These are phyloP conservation scores for Hydractinia echinata DNA, from an alignment of 30 jellyfish, hydroid and myxozoan species.

Conservation along the genomic window DNA sequence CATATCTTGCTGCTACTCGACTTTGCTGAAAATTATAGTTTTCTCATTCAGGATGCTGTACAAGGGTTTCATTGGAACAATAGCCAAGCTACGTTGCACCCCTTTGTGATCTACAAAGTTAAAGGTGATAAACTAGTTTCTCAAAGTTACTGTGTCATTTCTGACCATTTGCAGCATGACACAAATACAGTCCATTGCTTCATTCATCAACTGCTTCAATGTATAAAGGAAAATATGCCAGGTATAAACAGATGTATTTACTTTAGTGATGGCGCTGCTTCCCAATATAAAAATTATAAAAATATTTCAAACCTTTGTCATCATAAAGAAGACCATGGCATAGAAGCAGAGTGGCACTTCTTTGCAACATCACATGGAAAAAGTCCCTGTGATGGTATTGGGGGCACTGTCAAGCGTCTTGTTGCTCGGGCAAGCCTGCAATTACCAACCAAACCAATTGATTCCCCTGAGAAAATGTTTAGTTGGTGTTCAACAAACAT, in stretches of 20 bases:
- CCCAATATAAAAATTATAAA: slow-evolving; percentile 49
- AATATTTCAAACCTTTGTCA: slow-evolving; percentile 45
- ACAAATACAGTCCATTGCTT: too few species aligned
- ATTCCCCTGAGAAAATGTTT: background rate
- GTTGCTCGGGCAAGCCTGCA: slow-evolving; percentile 63
- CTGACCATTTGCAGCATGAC: too few species aligned
- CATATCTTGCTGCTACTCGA: too few species aligned
- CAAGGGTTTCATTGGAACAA: too few species aligned
- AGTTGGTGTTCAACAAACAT: background rate
- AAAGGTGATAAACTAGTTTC: too few species aligned
- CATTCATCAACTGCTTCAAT: background rate
- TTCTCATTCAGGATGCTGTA: too few species aligned
- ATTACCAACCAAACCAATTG: too few species aligned
- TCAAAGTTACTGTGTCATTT: too few species aligned
- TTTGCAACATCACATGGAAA: too few species aligned
- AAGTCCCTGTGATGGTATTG: slow-evolving; percentile 60
- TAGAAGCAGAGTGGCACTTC: slow-evolving; percentile 52
- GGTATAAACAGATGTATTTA: background rate
- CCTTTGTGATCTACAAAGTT: too few species aligned
- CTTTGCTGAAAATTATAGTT: too few species aligned
- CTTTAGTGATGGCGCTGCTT: slow-evolving; percentile 56
- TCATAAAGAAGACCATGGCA: slow-evolving; percentile 16
- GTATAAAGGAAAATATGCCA: slow-evolving; percentile 10
- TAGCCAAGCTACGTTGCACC: too few species aligned
- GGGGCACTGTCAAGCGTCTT: slow-evolving; percentile 38